Conservation (phyloP, 92 coral and sea anemone genomes). For the Nematostella vectensis region DNA sequence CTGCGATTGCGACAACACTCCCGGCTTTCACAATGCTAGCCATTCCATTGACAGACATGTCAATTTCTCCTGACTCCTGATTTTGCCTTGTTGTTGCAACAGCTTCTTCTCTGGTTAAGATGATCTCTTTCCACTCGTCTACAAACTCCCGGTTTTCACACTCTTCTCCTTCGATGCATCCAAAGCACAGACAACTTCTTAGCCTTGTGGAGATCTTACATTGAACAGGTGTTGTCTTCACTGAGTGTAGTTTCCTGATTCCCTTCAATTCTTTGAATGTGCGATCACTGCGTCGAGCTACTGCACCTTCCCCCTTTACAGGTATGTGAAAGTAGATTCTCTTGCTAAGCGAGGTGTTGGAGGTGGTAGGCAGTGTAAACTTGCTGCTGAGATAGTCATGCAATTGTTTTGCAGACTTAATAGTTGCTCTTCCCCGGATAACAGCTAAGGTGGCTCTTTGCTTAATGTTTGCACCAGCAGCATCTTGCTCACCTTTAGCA, state of each 20-base stretch:
- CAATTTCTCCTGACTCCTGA: neutral
- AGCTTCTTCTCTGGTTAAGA: neutral
- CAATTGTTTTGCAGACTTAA: slow-evolving; percentile 18
- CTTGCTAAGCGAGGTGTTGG: slow-evolving; percentile 17
- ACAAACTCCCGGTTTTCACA: slow-evolving; percentile 8
- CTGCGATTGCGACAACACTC: slow-evolving; percentile 24
- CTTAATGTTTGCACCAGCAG: slow-evolving; percentile 34
- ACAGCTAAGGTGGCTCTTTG: slow-evolving; percentile 32
- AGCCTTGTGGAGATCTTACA: slow-evolving; percentile 15
- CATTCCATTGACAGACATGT: neutral
- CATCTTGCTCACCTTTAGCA: slow-evolving; percentile 46
- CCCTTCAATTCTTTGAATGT: slow-evolving; percentile 17
- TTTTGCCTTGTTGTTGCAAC: slow-evolving; percentile 8
- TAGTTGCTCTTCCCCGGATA: slow-evolving; percentile 19
- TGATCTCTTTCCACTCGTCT: slow-evolving; percentile 7
- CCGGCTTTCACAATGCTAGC: slow-evolving; percentile 4
- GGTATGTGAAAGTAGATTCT: slow-evolving; percentile 26
- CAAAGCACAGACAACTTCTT: slow-evolving; percentile 8
- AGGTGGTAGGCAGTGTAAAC: slow-evolving; percentile 24
- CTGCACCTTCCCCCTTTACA: slow-evolving; percentile 25
- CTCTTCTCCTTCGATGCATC: neutral
- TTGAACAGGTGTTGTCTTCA: slow-evolving; percentile 17
- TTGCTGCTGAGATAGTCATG: slow-evolving; percentile 11
- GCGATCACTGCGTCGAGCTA: slow-evolving; percentile 17
- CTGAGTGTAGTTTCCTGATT: slow-evolving; percentile 26